Conservation (phyloP, 2,888 invertebrate species). For the Hydroisotoma schaefferi region DNA sequence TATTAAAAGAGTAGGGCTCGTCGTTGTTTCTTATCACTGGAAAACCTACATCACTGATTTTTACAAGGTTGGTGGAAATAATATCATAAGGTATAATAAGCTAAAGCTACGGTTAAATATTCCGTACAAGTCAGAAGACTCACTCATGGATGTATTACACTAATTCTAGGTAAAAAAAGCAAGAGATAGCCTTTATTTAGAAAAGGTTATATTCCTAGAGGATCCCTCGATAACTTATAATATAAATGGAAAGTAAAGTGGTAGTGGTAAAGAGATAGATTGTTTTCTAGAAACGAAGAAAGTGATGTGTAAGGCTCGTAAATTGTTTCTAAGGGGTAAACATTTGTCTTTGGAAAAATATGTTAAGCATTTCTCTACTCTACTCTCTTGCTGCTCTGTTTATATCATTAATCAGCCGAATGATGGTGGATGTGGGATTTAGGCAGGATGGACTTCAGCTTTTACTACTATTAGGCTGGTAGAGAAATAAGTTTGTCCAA, state of each 20-base stretch:
- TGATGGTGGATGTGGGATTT: neutral
- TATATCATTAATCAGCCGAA: constrained; percentile 46
- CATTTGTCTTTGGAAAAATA: constrained; percentile 47
- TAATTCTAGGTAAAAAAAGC: too few species aligned
- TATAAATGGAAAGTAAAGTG: too few species aligned
- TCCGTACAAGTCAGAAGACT: too few species aligned
- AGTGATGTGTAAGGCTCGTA: constrained; percentile 39
- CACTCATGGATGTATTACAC: too few species aligned
- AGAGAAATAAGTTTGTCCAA: neutral
- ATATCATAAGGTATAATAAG: too few species aligned
- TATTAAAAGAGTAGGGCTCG: neutral
- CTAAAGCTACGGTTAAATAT: too few species aligned
- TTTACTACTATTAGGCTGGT: neutral
- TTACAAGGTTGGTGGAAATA: too few species aligned
- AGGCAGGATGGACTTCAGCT: neutral
- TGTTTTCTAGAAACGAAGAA: neutral
- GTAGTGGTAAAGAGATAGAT: too few species aligned
- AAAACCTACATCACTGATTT: too few species aligned
- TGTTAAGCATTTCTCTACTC: constrained; percentile 28
- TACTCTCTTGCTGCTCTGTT: constrained; percentile 39
- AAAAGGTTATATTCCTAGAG: too few species aligned
- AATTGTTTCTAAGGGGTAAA: constrained; percentile 47
- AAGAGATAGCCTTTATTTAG: too few species aligned
- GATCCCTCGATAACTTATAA: too few species aligned
- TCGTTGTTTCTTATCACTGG: neutral